A percentile compares a stretch with the other conserved stretches of the same genome.
Conservation (phyloP, 2,888 invertebrate genomes). For the Caenorhabditis macrosperma region DNA sequence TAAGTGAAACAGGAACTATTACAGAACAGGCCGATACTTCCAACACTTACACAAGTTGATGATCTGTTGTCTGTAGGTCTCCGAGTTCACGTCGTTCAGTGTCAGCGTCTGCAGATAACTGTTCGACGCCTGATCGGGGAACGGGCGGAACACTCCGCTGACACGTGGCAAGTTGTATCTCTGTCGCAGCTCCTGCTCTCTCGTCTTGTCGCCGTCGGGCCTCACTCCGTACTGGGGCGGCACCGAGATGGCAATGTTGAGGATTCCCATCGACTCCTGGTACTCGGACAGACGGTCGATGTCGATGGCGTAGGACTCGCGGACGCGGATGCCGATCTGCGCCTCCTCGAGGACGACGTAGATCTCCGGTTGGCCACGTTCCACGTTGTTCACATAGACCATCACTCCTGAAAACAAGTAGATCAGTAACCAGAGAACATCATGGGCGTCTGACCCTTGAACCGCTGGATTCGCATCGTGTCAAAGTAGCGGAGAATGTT, state of each 20-base stretch:
- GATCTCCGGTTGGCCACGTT: conserved; percentile 79
- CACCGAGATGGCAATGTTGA: conserved; percentile 77
- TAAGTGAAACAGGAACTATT: no score
- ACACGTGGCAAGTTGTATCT: conserved; percentile 77
- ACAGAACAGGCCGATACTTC: no score
- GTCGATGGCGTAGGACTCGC: conserved; percentile 75
- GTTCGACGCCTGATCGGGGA: conserved; percentile 78
- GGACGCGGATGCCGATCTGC: conserved; percentile 68
- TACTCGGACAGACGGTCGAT: conserved; percentile 78
- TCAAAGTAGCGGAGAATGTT: conserved; percentile 80
- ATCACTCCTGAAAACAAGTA: no score
- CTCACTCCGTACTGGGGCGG: conserved; percentile 79
- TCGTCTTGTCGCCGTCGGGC: conserved; percentile 79
- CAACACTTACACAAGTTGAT: conserved; percentile 77
- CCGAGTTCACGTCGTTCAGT: conserved; percentile 79
- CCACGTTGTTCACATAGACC: conserved; percentile 80
- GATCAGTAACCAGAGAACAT: no score
- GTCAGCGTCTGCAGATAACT: conserved; percentile 74
- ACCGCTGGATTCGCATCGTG: conserved; percentile 78
- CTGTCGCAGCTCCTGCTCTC: conserved; percentile 72
- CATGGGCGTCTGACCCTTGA: no score
- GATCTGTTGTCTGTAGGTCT: conserved; percentile 78
- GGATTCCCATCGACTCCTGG: conserved; percentile 79
- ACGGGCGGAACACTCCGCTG: conserved; percentile 77
- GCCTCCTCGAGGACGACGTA: conserved; percentile 80